A percentile compares a stretch with the other conserved stretches of the same genome.
Conservation (phyloP, 2,797 vertebrate genomes). For the Triplophysa yarkandensis region DNA sequence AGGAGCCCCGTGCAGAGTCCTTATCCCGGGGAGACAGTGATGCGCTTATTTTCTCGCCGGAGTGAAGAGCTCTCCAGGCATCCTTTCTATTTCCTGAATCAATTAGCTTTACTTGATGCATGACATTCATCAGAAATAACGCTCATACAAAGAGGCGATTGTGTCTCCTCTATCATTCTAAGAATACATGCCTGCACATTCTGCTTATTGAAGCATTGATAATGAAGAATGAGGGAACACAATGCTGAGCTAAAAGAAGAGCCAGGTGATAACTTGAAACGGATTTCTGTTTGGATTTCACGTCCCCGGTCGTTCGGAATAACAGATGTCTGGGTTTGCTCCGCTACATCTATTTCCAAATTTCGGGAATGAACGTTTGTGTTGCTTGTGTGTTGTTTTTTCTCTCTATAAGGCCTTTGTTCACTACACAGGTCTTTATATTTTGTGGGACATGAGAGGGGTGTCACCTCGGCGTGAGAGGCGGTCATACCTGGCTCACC, state of each 20-base stretch:
- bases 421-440: constrained; percentile 65
- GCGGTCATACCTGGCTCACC: constrained; percentile 86
- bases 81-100: constrained; percentile 81
- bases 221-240: constrained; percentile 47
- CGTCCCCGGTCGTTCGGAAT: not conserved
- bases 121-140: constrained; percentile 69
- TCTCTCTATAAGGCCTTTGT: constrained; percentile 30
- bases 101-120: constrained; percentile 76
- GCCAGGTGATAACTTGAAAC: constrained; percentile 39
- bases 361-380: not conserved
- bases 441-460: constrained; percentile 85
- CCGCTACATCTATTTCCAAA: constrained; percentile 10
- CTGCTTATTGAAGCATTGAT: constrained; percentile 46
- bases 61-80: constrained; percentile 73
- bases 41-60: constrained; percentile 75
- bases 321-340: constrained; percentile 31
- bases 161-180: constrained; percentile 56
- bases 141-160: constrained; percentile 54
- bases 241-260: constrained; percentile 40
- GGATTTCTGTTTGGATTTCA: constrained; percentile 49
- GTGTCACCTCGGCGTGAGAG: constrained; percentile 85
- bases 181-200: constrained; percentile 46
- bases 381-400: not conserved
- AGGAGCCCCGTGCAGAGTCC: constrained; percentile 76
- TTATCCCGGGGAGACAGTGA: constrained; percentile 79